Base-by-base conservation (phyloP, 2,888 invertebrate species). In the Metellina segmentata region DNA sequence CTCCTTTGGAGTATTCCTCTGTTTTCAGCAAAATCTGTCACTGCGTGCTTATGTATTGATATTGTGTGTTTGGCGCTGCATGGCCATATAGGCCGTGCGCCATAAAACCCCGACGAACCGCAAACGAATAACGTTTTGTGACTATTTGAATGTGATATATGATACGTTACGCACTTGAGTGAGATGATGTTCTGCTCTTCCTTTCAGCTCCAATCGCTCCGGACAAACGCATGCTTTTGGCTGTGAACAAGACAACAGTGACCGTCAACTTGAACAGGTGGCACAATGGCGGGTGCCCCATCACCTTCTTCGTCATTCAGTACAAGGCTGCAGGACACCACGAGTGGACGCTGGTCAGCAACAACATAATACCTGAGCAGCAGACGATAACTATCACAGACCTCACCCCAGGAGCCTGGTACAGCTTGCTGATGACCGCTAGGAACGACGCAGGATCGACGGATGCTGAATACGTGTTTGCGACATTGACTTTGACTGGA, bases 251-350 rank as follows among this genome's bases (percentile, higher is more conserved):
- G 20, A 98, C 98, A 93, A 98, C 98, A 94, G 98, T 98, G 83
- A 98, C 98, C 1, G 96, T 99, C 93, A 98, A 98, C 94, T 96
- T 99, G 94, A 97, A 97, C 94, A 97, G 98, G 93, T 99, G 99
- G 99, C 97, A 97, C 91, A 98, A 98, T 95, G 98, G 98, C 87
- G 98, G 98, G 92, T 99, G 99, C 95, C 98, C 98, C n/a, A 98
- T 99, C 97, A 96, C 97, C 93, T 98, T 98, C 95, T 99, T 98
- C 95, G 98, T 98, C 93, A 98, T 99, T 85, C 98, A 98, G 95
- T 98, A 98, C 95, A 94, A 94, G 81, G 78, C 91, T 9, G 61
- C 81, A 9, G 93, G 91, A 19, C 93, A 91, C 20, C 89, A 89
- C 86, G 98, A 98, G 96, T 98, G 98, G 98, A 98, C 97, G 94